phyloP scores from a whole-genome alignment of 2,113 vertebrate genomes.

The Seriola aureovittata region DNA sequence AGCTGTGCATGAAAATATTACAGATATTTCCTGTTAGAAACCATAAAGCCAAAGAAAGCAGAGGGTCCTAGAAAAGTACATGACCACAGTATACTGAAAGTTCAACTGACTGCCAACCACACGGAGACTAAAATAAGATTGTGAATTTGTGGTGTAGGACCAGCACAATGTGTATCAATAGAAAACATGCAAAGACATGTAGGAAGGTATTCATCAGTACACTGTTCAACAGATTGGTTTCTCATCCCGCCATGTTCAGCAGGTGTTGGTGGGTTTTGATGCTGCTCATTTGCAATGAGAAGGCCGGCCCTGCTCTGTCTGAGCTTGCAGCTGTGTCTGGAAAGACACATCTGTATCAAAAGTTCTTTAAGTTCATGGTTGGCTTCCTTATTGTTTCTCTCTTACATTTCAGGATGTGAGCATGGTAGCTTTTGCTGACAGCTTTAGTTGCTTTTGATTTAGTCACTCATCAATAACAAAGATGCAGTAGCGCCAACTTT shows the following conservation, averaged over 20 bases:
- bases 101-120: neutral
- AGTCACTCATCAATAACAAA: too few species aligned
- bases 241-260: neutral
- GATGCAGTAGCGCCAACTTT: too few species aligned
- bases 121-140: neutral
- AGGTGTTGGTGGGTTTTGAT: neutral
- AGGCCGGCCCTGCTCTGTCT: neutral
- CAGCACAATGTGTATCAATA: neutral
- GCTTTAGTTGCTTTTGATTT: too few species aligned
- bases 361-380: too few species aligned
- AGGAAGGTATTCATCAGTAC: too few species aligned
- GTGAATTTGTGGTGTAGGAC: neutral
- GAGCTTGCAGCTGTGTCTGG: too few species aligned
- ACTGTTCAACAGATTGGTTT: neutral
- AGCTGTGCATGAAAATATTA: too few species aligned
- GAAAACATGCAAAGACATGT: neutral
- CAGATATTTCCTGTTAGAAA: conserved; percentile 30
- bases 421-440: too few species aligned
- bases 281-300: neutral
- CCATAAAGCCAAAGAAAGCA: neutral
- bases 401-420: too few species aligned
- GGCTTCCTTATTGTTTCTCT: too few species aligned
- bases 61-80: neutral
- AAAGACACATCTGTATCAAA: too few species aligned
- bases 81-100: too few species aligned